Evolutionary conservation across 2,113 vertebrate genomes (phyloP).

Genomic region (Pachycephala philippinensis): DNA sequence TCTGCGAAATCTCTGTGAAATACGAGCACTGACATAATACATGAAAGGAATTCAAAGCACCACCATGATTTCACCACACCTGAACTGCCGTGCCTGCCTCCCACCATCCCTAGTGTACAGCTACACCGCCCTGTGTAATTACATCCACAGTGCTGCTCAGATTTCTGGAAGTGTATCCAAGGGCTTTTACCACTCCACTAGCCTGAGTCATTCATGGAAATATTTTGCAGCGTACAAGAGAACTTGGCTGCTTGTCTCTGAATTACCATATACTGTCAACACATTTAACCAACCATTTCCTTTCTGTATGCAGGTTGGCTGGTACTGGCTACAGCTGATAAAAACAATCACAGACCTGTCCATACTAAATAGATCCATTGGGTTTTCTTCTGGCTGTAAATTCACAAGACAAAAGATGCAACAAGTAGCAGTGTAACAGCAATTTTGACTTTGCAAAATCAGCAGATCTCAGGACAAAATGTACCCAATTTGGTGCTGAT

Average conservation of each 20-base stretch:
- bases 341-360: not conserved
- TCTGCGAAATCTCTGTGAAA: not conserved
- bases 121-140: not conserved
- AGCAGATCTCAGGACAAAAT: not conserved
- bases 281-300: not conserved
- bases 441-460: not conserved
- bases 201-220: conserved; percentile 25
- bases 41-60: not conserved
- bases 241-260: not conserved
- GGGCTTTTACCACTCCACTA: not conserved
- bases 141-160: not conserved
- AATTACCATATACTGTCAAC: not conserved
- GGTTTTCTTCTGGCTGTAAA: not conserved
- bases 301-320: not conserved
- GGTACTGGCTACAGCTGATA: not conserved
- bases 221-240: not conserved
- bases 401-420: not conserved
- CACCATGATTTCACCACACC: not conserved
- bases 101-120: not conserved
- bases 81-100: not conserved
- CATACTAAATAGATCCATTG: not conserved
- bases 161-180: not conserved
- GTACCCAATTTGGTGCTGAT: not conserved
- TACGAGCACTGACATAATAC: not conserved
- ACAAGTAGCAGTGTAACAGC: not conserved